phyloP scores from a whole-genome alignment of 1,140 invertebrate species.

The Cydia amplana region DNA sequence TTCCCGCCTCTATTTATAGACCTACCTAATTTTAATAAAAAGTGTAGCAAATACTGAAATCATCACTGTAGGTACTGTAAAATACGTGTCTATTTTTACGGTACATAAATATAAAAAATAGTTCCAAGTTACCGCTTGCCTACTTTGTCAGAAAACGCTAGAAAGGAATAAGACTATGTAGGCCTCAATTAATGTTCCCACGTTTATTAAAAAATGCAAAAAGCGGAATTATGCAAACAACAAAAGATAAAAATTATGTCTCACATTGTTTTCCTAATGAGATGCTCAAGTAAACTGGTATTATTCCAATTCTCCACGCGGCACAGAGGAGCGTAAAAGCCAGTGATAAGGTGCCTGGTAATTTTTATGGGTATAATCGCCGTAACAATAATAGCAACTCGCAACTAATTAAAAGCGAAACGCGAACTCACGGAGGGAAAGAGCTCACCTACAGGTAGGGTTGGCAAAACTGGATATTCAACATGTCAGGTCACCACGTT shows the following conservation, averaged over 20 bases:
- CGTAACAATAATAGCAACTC: conserved; percentile 75
- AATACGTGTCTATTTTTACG: no score
- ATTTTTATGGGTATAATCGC: conserved; percentile 73
- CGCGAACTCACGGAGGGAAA: conserved; percentile 52
- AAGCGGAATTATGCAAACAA: background rate
- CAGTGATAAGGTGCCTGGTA: conserved; percentile 66
- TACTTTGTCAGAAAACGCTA: no score
- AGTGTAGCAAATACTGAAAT: no score
- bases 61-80: no score
- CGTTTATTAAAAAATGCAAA: background rate
- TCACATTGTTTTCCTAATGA: conserved; percentile 27
- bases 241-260: conserved; percentile 26
- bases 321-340: conserved; percentile 24
- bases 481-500: background rate
- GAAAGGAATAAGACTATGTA: no score
- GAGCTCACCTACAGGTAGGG: conserved; percentile 61
- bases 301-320: conserved; percentile 21
- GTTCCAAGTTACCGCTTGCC: no score
- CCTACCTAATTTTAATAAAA: no score
- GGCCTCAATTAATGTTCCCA: no score
- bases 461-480: conserved; percentile 45
- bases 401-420: conserved; percentile 75
- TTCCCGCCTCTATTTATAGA: no score
- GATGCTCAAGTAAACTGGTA: conserved; percentile 21
- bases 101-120: no score